Percentiles rank a stretch among this genome's conserved stretches.
These are phyloP conservation scores for Pemphredon lugubris DNA, from an alignment of 2,888 invertebrate species.

Conservation along the genomic window DNA sequence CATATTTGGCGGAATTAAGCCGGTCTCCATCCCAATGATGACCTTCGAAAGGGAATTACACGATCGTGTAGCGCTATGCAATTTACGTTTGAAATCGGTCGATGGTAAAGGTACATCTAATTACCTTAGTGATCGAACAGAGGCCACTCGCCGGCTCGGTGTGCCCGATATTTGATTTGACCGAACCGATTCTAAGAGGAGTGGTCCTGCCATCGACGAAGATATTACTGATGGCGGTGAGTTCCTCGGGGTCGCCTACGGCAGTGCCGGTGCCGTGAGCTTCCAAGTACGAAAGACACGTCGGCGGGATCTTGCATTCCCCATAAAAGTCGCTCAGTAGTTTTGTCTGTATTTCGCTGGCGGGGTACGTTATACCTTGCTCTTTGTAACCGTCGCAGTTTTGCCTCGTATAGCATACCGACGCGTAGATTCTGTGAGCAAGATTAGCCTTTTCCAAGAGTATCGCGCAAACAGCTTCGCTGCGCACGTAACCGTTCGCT, in stretches of 20 bases:
- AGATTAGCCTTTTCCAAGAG: slow-evolving; percentile 87
- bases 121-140: slow-evolving; percentile 91
- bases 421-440: slow-evolving; percentile 82
- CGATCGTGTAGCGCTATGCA: no score
- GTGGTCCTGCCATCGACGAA: slow-evolving; percentile 89
- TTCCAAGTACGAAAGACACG: slow-evolving; percentile 85
- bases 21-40: slow-evolving; percentile 90
- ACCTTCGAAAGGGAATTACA: slow-evolving; percentile 80
- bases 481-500: slow-evolving; percentile 92
- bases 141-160: slow-evolving; percentile 93
- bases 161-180: slow-evolving; percentile 97
- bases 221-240: slow-evolving; percentile 90
- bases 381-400: slow-evolving; percentile 84
- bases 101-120: no score
- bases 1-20: slow-evolving; percentile 92
- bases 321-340: slow-evolving; percentile 83
- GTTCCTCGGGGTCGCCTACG: slow-evolving; percentile 96
- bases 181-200: slow-evolving; percentile 93
- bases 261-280: slow-evolving; percentile 90
- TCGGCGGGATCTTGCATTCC: slow-evolving; percentile 84
- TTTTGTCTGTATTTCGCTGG: slow-evolving; percentile 73
- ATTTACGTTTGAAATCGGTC: no score
- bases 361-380: slow-evolving; percentile 79
- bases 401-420: slow-evolving; percentile 83
- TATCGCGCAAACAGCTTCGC: slow-evolving; percentile 88